Base-by-base conservation (phyloP, 2,888 invertebrate species). In the Cantharis lateralis region DNA sequence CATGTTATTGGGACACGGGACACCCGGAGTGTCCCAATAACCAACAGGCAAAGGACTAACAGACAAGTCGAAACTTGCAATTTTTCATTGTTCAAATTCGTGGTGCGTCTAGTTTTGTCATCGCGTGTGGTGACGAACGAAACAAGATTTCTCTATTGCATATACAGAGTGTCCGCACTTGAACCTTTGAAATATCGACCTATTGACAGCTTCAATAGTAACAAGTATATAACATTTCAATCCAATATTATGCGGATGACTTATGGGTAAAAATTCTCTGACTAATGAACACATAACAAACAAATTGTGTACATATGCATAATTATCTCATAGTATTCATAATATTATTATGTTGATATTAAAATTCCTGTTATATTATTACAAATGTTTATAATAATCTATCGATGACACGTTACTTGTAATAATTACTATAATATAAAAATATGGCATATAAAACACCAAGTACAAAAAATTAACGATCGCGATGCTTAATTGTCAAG, bases 61-160 rank as follows among this genome's bases (percentile, higher is more conserved):
- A 68, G 74, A 75, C 78, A 70, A 74, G 75, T 72, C 63, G 24
- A 75, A 75, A 78, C 78, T 69, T 78, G 78, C 24, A 62, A 62
- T 48, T 72, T 75, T 70, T 63, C 32, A 76, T 71, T 70, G 72
- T 62, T 70, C 74, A 74, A 70, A 70, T 74, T 63, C 26, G 70
- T 75, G 75, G 24, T 24, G 24, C 9, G 9, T 75, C 75, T 75
- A 75, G 75, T 71, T 75, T 75, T 71, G 75, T 75, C 71, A 71
- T 71, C 61, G 11, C 72, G 20, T 66, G 24, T 20, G 71, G 68
- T 68, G 72, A 72, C 72, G 62, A 68, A 13, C 5, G 18, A 20
- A 64, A 13, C 16, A 18, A 3, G 20, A 16, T 24, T 24, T 24
- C 11, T 64, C 18, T 11, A 63, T 18, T 63, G 4, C 63, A 16